Evolutionary conservation across 2,888 invertebrate species (phyloP), one percentile per base, ranked within the genome.

Genomic region (Spodoptera picta): DNA sequence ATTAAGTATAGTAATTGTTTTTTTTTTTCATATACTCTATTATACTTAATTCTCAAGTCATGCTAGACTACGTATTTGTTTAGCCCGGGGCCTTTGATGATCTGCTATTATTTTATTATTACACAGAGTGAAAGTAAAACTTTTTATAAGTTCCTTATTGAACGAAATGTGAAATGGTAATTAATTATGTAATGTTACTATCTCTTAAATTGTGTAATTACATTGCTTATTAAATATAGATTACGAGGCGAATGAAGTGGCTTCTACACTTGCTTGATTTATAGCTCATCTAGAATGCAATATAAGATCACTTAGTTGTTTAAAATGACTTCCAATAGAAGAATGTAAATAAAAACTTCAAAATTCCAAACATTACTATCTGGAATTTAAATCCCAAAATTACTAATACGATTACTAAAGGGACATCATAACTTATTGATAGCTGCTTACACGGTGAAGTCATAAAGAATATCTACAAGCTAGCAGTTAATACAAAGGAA

Each of bases 401-500:
- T 60, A 46, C 50, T 47, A 75, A 72, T 59, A 45, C 51, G 65
- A 78, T 78, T 69, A 72, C 55, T 67, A 47, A 54, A 48, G 53
- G 44, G 51, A 56, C 48, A 54, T 63, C 44, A 24, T 71, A 69
- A 24, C 56, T 47, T 61, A 66, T 72, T 77, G 55, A 66, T 61
- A 62, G 44, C 54, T 58, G 63, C 54, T 70, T 70, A 75, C 59
- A 69, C 19, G 23, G 52, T 55, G 56, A 54, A 61, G 4, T 57
- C 52, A 74, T 73, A 79, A 77, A 73, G 60, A 79, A 77, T 57
- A 67, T 74, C 74, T 79, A 69, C 69, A 47, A 65, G 61, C 58
- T 54, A 46, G 65, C 47, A 72, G 83, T 82, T 80, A 78, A 86
- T 81, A 88, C 87, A 87, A 89, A 88, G 84, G 82, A 82, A 82